These are phyloP conservation scores for Sphaerophoria rueppellii DNA, from an alignment of 2,888 invertebrate genomes.

Conservation along the genomic window DNA sequence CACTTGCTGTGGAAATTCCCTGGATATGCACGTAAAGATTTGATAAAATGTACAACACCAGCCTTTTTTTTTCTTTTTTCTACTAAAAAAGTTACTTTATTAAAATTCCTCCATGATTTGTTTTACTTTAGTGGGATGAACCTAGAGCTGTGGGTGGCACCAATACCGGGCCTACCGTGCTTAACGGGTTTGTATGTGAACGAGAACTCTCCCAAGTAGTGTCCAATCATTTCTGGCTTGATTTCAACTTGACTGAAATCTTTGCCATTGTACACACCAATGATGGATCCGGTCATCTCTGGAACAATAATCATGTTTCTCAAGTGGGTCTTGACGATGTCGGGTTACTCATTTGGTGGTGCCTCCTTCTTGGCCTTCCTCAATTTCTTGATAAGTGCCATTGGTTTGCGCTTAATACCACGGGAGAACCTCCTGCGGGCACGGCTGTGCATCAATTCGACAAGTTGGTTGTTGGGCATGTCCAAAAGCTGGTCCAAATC, in stretches of 20 bases:
- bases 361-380: constrained; percentile 97
- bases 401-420: constrained; percentile 96
- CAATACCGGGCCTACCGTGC: constrained; percentile 98
- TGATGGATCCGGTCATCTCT: constrained; percentile 99
- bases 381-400: constrained; percentile 97
- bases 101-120: constrained; percentile 54
- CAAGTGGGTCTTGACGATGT: constrained; percentile 98
- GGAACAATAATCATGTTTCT: constrained; percentile 99
- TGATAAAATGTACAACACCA: neutral
- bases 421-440: constrained; percentile 96
- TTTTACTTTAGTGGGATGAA: constrained; percentile 97
- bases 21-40: neutral
- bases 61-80: no score
- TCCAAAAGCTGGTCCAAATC: constrained; percentile 99
- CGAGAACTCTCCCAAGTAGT: constrained; percentile 97
- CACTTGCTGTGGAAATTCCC: neutral
- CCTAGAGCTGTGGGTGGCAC: constrained; percentile 98
- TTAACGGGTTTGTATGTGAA: constrained; percentile 98
- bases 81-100: constrained; percentile 66
- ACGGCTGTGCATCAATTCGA: constrained; percentile 97
- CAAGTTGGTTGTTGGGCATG: constrained; percentile 98
- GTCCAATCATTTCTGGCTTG: constrained; percentile 98
- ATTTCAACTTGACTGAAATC: constrained; percentile 96
- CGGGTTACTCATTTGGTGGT: constrained; percentile 98
- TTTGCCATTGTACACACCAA: constrained; percentile 99